A percentile compares a stretch with the other conserved stretches of the same genome.
phyloP scores from a whole-genome alignment of 2,797 vertebrate species.

The Neopelma chrysocephalum region DNA sequence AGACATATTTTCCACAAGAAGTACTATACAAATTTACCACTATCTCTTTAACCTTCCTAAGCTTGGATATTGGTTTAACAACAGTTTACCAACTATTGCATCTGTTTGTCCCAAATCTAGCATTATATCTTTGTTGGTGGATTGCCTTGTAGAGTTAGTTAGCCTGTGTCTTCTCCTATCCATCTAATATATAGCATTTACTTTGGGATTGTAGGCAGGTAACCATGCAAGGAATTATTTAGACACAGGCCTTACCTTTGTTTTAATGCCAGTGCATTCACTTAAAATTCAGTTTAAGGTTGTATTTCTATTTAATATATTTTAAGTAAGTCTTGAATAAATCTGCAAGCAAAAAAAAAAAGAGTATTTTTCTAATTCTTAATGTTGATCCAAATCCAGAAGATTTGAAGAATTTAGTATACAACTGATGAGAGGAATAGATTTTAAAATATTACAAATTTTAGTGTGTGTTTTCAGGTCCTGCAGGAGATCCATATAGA shows the following conservation, averaged over 20 bases:
- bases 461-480: background rate
- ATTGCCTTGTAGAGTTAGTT: background rate
- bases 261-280: background rate
- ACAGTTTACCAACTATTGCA: background rate
- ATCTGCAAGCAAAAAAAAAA: background rate
- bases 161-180: background rate
- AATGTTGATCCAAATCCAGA: background rate
- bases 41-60: background rate
- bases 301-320: background rate
- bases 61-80: background rate
- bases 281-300: background rate
- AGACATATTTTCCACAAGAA: background rate
- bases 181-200: accelerated
- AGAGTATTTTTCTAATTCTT: background rate
- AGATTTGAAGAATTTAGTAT: background rate
- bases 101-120: background rate
- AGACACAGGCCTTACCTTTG: background rate
- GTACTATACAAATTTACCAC: background rate
- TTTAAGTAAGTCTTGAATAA: background rate
- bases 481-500: background rate
- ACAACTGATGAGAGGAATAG: background rate
- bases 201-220: background rate
- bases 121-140: background rate
- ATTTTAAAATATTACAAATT: background rate
- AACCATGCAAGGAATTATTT: background rate